Conservation (phyloP, 2,113 vertebrate species). For the Haliaeetus leucogaster region DNA sequence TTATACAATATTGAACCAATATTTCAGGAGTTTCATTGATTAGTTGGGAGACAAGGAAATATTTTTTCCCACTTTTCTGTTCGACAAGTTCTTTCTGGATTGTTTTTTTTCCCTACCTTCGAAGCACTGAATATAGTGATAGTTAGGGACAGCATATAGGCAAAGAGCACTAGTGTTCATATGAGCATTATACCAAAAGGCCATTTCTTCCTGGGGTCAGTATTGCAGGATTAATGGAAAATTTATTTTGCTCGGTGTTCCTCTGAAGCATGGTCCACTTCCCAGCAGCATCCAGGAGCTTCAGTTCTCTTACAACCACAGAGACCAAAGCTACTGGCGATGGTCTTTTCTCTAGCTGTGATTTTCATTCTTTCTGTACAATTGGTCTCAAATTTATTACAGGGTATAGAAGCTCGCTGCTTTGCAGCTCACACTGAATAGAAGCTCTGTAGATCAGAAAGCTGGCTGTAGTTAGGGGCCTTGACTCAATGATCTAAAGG, state of each 20-base stretch:
- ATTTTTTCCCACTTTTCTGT: background rate
- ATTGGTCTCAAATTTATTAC: background rate
- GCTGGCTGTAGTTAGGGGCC: background rate
- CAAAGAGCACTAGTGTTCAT: background rate
- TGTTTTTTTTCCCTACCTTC: rapidly evolving
- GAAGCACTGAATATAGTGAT: background rate
- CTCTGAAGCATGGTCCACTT: background rate
- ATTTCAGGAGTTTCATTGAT: background rate
- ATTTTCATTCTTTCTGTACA: background rate
- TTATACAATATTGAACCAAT: background rate
- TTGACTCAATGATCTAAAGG: background rate
- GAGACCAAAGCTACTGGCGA: background rate
- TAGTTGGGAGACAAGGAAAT: background rate
- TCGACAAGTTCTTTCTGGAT: background rate
- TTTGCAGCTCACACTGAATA: background rate
- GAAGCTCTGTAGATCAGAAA: background rate
- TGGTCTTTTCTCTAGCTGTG: background rate
- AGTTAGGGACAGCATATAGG: background rate
- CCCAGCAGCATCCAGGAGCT: background rate
- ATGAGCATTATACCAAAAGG: background rate
- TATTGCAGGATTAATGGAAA: background rate
- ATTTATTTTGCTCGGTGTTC: background rate
- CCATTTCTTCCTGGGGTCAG: background rate
- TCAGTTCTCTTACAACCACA: background rate
- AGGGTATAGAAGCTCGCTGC: background rate